Evolutionary conservation across 2,113 vertebrate species (phyloP), one percentile per base, ranked within the genome.

Genomic region (Ibidorhyncha struthersii): DNA sequence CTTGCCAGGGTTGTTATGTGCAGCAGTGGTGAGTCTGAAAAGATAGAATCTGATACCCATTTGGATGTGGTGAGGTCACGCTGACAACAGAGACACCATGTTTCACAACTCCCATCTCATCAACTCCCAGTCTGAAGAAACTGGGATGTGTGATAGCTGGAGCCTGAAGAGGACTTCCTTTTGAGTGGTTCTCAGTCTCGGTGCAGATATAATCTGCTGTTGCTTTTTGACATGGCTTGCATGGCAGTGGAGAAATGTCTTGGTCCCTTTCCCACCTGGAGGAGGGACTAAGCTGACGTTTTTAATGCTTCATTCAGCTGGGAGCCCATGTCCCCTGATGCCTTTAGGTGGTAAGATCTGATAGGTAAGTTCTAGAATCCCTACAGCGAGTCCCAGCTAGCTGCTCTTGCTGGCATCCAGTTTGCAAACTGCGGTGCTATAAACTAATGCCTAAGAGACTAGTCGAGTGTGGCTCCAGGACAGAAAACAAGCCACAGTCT

Each of bases 401-500:
- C 74, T 49, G 8, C 5, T 76, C 32, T 65, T 49, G 41, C 69
- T 82, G 82, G 30, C 59, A 82, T 40, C 43, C 61, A 55, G 62
- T 77, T 78, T 45, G 67, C 55, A 59, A 71, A 10, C 6, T 19
- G 41, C 47, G 67, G 20, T 3, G 59, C 45, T 95, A 15, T 26
- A 8, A 86, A 55, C 17, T 2, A 50, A 49, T 58, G 56, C 83
- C 77, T 81, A 20, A 49, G 89, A 85, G 83, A 85, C 36, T 77
- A 50, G 62, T 14, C 1, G 21, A 84, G 50, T 17, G 73, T 11
- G 52, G 87, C 73, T 91, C 47, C 86, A 56, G 94, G 91, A 87
- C 26, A 34, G 81, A 71, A 34, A 58, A 13, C 53, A 90, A 93
- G 78, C 90, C 95, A 49, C 95, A 92, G 90, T 96, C 93, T 91